A percentile compares a stretch with the other conserved stretches of the same genome.
These are phyloP conservation scores for Metopolophium dirhodum DNA, from an alignment of 1,140 invertebrate genomes.

Conservation along the genomic window DNA sequence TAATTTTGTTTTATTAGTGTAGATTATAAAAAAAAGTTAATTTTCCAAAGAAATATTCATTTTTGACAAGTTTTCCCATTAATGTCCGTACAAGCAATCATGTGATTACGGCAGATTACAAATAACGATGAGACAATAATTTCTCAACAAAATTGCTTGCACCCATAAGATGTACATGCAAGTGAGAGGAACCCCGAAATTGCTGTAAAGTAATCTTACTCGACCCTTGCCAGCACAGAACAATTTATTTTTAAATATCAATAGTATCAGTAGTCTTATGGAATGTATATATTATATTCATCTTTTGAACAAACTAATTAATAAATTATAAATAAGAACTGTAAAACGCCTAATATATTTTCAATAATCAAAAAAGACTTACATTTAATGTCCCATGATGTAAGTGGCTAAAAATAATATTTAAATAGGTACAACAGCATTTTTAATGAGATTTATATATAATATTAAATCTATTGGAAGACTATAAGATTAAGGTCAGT, in stretches of 20 bases:
- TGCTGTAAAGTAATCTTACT: neutral
- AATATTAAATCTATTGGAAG: neutral
- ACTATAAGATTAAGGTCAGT: too few relatives aligned
- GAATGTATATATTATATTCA: too few relatives aligned
- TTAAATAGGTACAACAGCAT: neutral
- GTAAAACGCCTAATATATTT: neutral
- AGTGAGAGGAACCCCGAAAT: too few relatives aligned
- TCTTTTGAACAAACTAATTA: neutral
- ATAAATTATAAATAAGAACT: neutral
- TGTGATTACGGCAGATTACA: too few relatives aligned
- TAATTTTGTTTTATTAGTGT: neutral
- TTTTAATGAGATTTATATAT: neutral
- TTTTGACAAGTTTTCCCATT: too few relatives aligned
- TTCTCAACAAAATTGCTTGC: too few relatives aligned
- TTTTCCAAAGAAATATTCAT: too few relatives aligned
- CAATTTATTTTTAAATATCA: neutral
- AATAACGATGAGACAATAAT: too few relatives aligned
- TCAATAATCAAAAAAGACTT: neutral
- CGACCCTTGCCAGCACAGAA: neutral
- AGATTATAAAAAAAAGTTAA: too few relatives aligned
- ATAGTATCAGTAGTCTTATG: neutral
- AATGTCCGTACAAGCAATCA: too few relatives aligned
- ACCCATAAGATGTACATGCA: too few relatives aligned
- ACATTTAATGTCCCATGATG: neutral
- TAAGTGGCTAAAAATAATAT: neutral